Conservation (phyloP, 2,797 vertebrate species). For the Orestias chungarensis region DNA sequence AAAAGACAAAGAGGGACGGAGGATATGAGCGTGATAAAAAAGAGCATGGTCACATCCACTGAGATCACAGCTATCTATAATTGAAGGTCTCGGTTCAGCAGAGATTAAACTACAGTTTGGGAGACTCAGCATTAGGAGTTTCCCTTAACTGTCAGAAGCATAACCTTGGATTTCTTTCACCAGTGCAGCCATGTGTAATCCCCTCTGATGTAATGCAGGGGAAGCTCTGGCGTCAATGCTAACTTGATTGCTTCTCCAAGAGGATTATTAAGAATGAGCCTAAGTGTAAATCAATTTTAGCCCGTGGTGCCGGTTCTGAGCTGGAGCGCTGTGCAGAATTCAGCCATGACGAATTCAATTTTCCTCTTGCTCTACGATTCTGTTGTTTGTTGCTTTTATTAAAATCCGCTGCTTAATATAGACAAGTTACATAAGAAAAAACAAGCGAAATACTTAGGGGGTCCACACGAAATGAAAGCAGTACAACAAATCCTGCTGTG, state of each 20-base stretch:
- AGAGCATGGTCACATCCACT: slow-evolving; percentile 40
- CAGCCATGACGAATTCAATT: slow-evolving; percentile 3
- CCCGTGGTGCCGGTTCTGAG: slow-evolving; percentile 19
- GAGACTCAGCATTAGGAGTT: slow-evolving; percentile 39
- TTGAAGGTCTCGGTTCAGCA: slow-evolving; percentile 22
- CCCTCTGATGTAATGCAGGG: slow-evolving; percentile 63
- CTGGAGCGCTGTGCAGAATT: slow-evolving; percentile 13
- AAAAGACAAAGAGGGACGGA: slow-evolving; percentile 9
- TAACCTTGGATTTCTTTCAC: slow-evolving; percentile 50
- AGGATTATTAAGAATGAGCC: slow-evolving; percentile 65
- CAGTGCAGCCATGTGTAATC: slow-evolving; percentile 55
- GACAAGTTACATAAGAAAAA: background rate
- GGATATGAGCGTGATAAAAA: slow-evolving; percentile 15
- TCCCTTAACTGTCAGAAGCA: slow-evolving; percentile 44
- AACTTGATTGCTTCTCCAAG: slow-evolving; percentile 69
- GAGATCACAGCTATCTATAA: slow-evolving; percentile 34
- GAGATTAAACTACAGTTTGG: slow-evolving; percentile 18
- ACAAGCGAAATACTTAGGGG: background rate
- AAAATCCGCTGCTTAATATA: background rate
- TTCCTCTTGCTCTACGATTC: background rate
- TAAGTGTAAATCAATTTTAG: slow-evolving; percentile 47
- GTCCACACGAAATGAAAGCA: background rate
- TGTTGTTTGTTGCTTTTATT: background rate
- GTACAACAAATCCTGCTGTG: background rate
- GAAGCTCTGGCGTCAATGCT: slow-evolving; percentile 57